phyloP scores from a whole-genome alignment of 2,113 vertebrate genomes.

The Colossoma macropomum region DNA sequence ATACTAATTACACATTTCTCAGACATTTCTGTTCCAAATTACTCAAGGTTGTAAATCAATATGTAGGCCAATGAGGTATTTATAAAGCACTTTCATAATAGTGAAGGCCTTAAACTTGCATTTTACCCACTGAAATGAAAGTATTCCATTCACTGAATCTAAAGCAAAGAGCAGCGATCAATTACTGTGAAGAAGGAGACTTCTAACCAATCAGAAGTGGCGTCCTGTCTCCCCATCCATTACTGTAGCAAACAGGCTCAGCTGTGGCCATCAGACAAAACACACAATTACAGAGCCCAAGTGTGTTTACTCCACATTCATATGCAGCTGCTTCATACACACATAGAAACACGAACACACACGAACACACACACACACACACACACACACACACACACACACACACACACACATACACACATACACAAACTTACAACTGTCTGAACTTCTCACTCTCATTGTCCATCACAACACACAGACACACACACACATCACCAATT shows the following conservation, averaged over 20 bases:
- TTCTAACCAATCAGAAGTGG: constrained; percentile 75
- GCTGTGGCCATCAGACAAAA: constrained; percentile 74
- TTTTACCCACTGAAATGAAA: constrained; percentile 22
- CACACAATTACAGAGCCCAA: constrained; percentile 78
- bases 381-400: constrained; percentile 28
- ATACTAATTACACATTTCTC: constrained; percentile 52
- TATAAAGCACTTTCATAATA: constrained; percentile 38
- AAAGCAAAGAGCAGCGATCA: constrained; percentile 71
- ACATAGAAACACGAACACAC: constrained; percentile 58
- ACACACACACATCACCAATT: constrained; percentile 73
- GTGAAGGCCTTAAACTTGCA: constrained; percentile 15
- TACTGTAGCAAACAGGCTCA: constrained; percentile 78
- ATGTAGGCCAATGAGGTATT: constrained; percentile 33
- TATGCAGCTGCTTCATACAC: constrained; percentile 63
- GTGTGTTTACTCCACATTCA: constrained; percentile 73
- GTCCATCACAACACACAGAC: constrained; percentile 31
- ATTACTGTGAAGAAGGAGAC: constrained; percentile 70
- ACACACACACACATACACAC: constrained; percentile 62
- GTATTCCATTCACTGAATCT: constrained; percentile 56
- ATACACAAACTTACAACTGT: constrained; percentile 22
- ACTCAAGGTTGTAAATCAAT: constrained; percentile 48
- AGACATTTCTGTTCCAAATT: constrained; percentile 50
- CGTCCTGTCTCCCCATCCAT: constrained; percentile 76
- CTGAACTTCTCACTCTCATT: constrained; percentile 25
- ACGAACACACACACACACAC: constrained; percentile 39